A percentile compares a stretch with the other conserved stretches of the same genome.
Evolutionary conservation across 1,140 invertebrate genomes (phyloP).

Genomic region (Harpegnathos saltator): DNA sequence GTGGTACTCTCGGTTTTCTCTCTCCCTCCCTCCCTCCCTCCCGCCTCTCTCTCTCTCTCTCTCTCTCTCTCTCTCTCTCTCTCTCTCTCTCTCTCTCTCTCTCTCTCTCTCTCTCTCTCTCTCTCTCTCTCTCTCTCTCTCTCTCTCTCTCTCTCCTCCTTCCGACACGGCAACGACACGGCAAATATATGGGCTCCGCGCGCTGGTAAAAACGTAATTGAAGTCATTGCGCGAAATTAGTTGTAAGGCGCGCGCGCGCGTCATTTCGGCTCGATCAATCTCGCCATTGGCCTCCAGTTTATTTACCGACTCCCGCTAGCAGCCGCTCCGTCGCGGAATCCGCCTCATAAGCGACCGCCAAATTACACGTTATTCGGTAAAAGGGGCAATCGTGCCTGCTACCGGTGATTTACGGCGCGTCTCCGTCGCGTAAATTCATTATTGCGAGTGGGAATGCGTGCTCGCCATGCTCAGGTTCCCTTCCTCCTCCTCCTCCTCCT

Average conservation of each 20-base stretch:
- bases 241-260: conserved; percentile 43
- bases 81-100: conserved; percentile 13
- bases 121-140: conserved; percentile 8
- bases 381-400: conserved; percentile 8
- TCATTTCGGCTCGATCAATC: conserved; percentile 61
- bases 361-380: conserved; percentile 59
- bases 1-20: too few relatives aligned
- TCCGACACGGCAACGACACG: conserved; percentile 14
- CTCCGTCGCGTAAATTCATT: background rate
- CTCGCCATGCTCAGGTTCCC: background rate
- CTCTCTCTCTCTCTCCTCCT: conserved; percentile 3
- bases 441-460: conserved; percentile 22
- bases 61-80: conserved; percentile 13
- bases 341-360: conserved; percentile 45
- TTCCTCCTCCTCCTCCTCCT: background rate
- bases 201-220: conserved; percentile 79
- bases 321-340: conserved; percentile 38
- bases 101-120: conserved; percentile 20
- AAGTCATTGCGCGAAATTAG: conserved; percentile 78
- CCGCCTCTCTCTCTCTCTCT: conserved; percentile 17
- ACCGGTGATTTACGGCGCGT: conserved; percentile 7
- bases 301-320: conserved; percentile 57
- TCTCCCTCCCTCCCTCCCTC: background rate
- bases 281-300: conserved; percentile 35
- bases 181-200: conserved; percentile 16